Percentiles rank a stretch among this genome's conserved stretches.
These are phyloP conservation scores for Drosophila demipolita DNA, from an alignment of 2,888 invertebrate species.

Conservation along the genomic window DNA sequence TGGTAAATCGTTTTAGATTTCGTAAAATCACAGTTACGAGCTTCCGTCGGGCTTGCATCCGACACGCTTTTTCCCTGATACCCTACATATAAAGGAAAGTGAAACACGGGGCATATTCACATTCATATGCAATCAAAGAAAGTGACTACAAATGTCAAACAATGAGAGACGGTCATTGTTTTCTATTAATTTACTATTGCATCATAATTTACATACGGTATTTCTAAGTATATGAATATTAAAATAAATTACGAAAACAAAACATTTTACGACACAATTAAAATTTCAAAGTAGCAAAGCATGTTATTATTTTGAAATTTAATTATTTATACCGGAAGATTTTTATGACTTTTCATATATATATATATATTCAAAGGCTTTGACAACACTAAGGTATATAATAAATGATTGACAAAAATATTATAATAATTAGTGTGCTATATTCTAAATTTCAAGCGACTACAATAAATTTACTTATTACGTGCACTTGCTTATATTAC, in stretches of 20 bases:
- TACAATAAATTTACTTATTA: neutral
- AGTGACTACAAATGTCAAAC: neutral
- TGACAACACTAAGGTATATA: neutral
- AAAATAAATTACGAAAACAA: neutral
- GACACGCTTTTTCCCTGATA: slow-evolving; percentile 26
- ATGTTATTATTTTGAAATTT: neutral
- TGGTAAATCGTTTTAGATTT: slow-evolving; percentile 40
- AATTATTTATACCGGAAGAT: too few relatives aligned
- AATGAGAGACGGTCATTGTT: slow-evolving; percentile 2
- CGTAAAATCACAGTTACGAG: slow-evolving; percentile 52
- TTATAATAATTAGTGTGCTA: neutral
- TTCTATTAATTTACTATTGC: neutral
- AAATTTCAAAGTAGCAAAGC: neutral
- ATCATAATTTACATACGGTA: neutral
- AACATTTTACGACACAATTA: neutral
- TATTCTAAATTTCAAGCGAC: neutral
- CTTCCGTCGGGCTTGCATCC: slow-evolving; percentile 48
- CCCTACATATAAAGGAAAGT: slow-evolving; percentile 12
- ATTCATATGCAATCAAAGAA: neutral
- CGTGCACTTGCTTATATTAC: neutral
- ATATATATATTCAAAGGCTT: neutral
- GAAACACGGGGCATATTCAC: neutral
- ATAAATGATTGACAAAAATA: neutral
- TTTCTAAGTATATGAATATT: neutral
- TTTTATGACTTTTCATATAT: neutral